Evolutionary conservation across 2,888 invertebrate species (phyloP).

Genomic region (Anticlea derivata): DNA sequence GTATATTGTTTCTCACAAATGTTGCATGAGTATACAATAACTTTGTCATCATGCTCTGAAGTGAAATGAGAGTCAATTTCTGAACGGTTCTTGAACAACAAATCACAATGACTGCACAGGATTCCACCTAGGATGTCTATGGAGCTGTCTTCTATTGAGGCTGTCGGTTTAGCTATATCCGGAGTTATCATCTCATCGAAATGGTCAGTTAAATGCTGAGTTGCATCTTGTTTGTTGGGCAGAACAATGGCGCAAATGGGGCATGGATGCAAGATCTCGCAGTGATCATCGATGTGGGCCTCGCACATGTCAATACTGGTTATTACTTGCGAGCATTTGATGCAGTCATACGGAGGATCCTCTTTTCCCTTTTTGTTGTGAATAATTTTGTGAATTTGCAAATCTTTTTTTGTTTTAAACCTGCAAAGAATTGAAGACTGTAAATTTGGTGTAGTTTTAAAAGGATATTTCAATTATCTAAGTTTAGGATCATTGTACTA

Average conservation of each 20-base stretch:
- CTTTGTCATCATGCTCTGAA: constrained; percentile 63
- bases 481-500: too few species aligned
- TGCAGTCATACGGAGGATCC: constrained; percentile 63
- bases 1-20: constrained; percentile 81
- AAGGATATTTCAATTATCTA: too few species aligned
- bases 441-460: too few species aligned
- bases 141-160: constrained; percentile 67
- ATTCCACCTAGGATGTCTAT: constrained; percentile 71
- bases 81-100: constrained; percentile 71
- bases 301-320: constrained; percentile 59
- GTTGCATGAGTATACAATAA: constrained; percentile 80
- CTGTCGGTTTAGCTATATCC: constrained; percentile 29
- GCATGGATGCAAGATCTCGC: constrained; percentile 58
- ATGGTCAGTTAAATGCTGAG: constrained; percentile 63
- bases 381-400: constrained; percentile 60
- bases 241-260: constrained; percentile 65
- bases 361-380: constrained; percentile 54
- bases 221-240: constrained; percentile 49
- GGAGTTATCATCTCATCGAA: constrained; percentile 53
- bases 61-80: constrained; percentile 82
- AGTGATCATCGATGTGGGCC: constrained; percentile 64
- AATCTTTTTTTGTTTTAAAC: constrained; percentile 63
- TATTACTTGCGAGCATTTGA: constrained; percentile 54
- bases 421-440: too few species aligned
- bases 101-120: constrained; percentile 80